phyloP scores from a whole-genome alignment of 2,797 vertebrate genomes.

The Diglossa cyanea region DNA sequence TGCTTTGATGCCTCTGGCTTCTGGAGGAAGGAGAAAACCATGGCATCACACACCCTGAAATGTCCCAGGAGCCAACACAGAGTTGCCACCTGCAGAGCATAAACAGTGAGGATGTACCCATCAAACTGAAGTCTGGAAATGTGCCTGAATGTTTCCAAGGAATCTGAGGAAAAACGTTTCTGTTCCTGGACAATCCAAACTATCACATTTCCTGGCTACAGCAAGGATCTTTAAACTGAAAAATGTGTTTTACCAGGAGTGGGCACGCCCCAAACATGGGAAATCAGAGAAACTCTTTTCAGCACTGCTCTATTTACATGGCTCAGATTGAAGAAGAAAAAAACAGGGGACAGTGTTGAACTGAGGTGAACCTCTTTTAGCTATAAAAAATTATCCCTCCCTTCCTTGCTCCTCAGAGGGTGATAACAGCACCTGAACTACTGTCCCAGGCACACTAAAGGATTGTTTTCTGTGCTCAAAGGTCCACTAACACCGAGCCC shows the following conservation, averaged over 20 bases:
- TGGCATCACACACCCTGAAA: not conserved
- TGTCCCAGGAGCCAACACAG: not conserved
- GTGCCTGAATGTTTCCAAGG: conserved; percentile 24
- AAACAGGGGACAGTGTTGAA: not conserved
- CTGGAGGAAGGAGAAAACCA: not conserved
- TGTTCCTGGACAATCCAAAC: conserved; percentile 45
- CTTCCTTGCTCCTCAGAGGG: not conserved
- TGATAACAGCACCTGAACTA: not conserved
- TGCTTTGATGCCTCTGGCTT: not conserved
- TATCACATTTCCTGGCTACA: not conserved
- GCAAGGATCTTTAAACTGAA: not conserved
- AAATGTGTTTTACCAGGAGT: conserved; percentile 6
- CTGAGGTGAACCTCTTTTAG: not conserved
- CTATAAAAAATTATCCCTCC: not conserved
- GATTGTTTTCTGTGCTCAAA: not conserved
- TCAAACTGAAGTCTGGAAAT: conserved; percentile 4
- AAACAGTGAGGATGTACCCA: not conserved
- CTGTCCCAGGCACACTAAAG: not conserved
- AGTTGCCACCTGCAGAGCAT: not conserved
- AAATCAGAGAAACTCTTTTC: not conserved
- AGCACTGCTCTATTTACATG: not conserved
- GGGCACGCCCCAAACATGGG: not conserved
- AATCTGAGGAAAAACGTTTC: not conserved
- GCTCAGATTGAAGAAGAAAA: not conserved
- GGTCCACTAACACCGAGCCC: not conserved